phyloP scores from a whole-genome alignment of 2,888 invertebrate species.

The Mythimna impura region DNA sequence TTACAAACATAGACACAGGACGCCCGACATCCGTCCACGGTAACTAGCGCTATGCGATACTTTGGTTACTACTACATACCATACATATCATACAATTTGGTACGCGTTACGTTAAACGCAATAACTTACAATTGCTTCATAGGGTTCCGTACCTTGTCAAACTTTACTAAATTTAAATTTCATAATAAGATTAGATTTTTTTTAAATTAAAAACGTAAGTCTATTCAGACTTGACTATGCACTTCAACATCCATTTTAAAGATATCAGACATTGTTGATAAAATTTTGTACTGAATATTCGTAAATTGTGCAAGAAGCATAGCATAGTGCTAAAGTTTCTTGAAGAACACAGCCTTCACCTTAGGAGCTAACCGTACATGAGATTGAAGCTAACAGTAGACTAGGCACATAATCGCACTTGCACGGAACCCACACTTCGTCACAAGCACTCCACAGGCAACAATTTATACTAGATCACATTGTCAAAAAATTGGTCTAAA shows the following conservation, averaged over 20 bases:
- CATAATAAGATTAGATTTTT: conserved; percentile 32
- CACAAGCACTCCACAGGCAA: conserved; percentile 50
- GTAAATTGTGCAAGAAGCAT: conserved; percentile 62
- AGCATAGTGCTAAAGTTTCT: conserved; percentile 61
- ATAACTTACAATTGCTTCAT: conserved; percentile 63
- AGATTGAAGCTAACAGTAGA: conserved; percentile 62
- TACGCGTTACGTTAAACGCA: conserved; percentile 65
- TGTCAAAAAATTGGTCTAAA: conserved; percentile 69
- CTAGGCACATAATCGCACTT: conserved; percentile 61
- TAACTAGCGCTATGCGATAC: conserved; percentile 75
- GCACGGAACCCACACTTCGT: conserved; percentile 62
- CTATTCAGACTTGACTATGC: conserved; percentile 39
- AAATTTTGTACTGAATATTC: conserved; percentile 60
- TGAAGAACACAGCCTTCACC: conserved; percentile 63
- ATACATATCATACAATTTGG: conserved; percentile 74
- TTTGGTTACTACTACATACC: conserved; percentile 65
- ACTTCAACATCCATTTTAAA: conserved; percentile 16
- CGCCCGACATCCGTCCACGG: conserved; percentile 61
- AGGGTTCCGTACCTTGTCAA: conserved; percentile 55
- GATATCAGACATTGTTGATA: conserved; percentile 27
- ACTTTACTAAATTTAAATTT: conserved; percentile 34
- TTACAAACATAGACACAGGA: conserved; percentile 69
- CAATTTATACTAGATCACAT: conserved; percentile 65
- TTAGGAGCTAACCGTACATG: conserved; percentile 58
- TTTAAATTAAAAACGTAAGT: conserved; percentile 43